These are phyloP conservation scores for Mesorhabditis belari DNA, from an alignment of 2,888 invertebrate genomes.

Conservation along the genomic window DNA sequence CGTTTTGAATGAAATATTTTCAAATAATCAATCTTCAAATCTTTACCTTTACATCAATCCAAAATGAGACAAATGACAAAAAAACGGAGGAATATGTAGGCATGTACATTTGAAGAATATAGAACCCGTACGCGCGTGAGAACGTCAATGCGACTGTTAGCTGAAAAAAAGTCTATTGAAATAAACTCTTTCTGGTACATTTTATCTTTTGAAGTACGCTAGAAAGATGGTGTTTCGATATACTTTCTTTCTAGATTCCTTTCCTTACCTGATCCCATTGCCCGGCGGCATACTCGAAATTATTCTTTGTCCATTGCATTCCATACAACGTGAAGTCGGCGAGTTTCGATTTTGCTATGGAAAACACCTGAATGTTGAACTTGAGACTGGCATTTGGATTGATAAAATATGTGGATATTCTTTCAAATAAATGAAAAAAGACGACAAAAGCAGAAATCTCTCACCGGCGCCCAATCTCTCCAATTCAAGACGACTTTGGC, in stretches of 20 bases:
- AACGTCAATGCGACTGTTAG: slow-evolving; percentile 45
- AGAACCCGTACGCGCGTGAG: slow-evolving; percentile 48
- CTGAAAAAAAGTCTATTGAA: slow-evolving; percentile 14
- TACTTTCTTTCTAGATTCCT: neutral
- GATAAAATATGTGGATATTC: neutral
- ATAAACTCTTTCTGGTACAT: neutral
- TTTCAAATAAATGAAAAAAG: slow-evolving; percentile 1
- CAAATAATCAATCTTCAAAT: neutral
- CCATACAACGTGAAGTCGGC: slow-evolving; percentile 45
- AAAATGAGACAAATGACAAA: slow-evolving; percentile 46
- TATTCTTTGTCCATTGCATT: slow-evolving; percentile 44
- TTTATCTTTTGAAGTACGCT: no score
- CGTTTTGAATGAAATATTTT: neutral
- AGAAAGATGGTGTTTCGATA: no score
- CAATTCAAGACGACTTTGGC: slow-evolving; percentile 45
- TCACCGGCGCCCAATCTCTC: slow-evolving; percentile 46
- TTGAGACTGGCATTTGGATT: neutral
- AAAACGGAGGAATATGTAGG: slow-evolving; percentile 46
- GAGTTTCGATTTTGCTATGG: slow-evolving; percentile 44
- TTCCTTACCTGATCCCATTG: slow-evolving; percentile 44
- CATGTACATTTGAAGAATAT: slow-evolving; percentile 49
- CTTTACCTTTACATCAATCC: slow-evolving; percentile 41
- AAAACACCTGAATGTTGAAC: slow-evolving; percentile 28
- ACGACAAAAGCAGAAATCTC: slow-evolving; percentile 2
- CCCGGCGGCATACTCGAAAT: slow-evolving; percentile 48